These are phyloP conservation scores for Synchiropus splendidus DNA, from an alignment of 2,113 vertebrate genomes.

Conservation along the genomic window DNA sequence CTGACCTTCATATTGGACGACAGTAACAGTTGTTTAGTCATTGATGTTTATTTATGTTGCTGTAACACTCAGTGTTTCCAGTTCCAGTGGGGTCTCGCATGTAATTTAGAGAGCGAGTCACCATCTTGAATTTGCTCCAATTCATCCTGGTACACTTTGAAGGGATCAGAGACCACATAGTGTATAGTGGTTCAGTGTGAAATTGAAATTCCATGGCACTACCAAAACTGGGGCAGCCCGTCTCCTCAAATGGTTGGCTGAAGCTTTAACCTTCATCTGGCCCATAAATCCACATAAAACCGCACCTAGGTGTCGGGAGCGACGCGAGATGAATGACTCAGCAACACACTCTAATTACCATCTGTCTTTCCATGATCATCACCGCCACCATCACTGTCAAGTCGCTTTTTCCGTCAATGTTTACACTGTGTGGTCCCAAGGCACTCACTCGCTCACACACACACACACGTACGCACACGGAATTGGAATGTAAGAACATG, in stretches of 20 bases:
- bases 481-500: constrained; percentile 37
- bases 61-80: too few species aligned
- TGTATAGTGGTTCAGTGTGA: constrained; percentile 13
- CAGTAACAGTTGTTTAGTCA: too few species aligned
- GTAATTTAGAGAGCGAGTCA: too few species aligned
- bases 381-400: constrained; percentile 28
- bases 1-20: too few species aligned
- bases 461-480: not conserved
- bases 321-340: constrained; percentile 37
- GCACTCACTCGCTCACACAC: not conserved
- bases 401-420: constrained; percentile 31
- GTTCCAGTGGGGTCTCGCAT: too few species aligned
- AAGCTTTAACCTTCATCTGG: constrained; percentile 33
- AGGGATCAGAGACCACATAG: constrained; percentile 36
- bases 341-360: constrained; percentile 40
- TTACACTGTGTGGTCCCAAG: constrained; percentile 22
- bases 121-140: constrained; percentile 14
- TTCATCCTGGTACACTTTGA: constrained; percentile 27
- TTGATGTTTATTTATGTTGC: too few species aligned
- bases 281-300: constrained; percentile 39
- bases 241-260: constrained; percentile 37
- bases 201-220: constrained; percentile 43
- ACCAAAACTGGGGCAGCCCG: constrained; percentile 29
- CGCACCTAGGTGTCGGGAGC: constrained; percentile 22
- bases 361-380: constrained; percentile 43